phyloP scores from a whole-genome alignment of 2,797 vertebrate species.

The Mergus octosetaceus region DNA sequence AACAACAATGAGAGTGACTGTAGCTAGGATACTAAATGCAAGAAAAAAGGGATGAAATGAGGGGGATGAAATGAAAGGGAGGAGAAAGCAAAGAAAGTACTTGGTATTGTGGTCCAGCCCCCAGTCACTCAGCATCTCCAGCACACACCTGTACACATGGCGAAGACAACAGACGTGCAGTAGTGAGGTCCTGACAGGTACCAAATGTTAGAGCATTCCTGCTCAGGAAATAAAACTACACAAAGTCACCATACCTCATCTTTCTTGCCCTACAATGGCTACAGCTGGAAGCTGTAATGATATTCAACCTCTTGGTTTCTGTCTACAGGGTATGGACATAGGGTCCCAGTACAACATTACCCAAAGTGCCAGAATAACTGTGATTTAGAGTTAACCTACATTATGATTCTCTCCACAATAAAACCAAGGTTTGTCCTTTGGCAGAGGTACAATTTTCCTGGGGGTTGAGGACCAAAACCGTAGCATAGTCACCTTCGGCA shows the following conservation, averaged over 20 bases:
- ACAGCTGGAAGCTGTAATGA: neutral
- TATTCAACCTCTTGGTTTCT: neutral
- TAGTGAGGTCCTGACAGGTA: neutral
- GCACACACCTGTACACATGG: neutral
- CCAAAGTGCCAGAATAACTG: neutral
- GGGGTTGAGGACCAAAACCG: neutral
- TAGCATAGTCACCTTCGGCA: neutral
- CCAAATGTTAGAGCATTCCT: neutral
- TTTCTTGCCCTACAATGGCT: neutral
- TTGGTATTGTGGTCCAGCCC: neutral
- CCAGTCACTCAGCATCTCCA: neutral
- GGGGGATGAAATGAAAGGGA: neutral
- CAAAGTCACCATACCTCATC: neutral
- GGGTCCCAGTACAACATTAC: neutral
- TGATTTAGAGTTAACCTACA: neutral
- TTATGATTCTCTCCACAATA: neutral
- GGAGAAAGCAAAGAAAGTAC: neutral
- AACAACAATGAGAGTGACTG: accelerated
- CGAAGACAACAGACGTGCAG: accelerated
- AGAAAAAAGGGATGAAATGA: neutral
- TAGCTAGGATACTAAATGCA: neutral
- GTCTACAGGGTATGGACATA: neutral
- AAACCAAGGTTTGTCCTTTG: neutral
- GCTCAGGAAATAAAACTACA: neutral
- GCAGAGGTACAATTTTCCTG: neutral